Evolutionary conservation across 37 sponge, comb jelly and placozoan species (phyloP).

Genomic region (Cliona cf. orientalis): DNA sequence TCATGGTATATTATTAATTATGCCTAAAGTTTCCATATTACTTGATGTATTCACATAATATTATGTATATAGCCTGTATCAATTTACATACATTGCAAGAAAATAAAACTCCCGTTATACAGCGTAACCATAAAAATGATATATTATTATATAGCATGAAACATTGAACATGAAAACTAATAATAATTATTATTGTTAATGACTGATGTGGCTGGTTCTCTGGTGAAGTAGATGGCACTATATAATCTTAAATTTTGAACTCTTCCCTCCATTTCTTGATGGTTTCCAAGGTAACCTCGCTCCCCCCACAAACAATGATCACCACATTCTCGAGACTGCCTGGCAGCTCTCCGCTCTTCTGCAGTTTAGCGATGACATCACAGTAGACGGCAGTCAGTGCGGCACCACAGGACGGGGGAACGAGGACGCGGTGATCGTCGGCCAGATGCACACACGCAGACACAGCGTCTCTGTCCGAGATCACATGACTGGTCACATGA

Average conservation of each 20-base stretch:
- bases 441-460: constrained; percentile 80
- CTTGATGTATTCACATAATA: neutral
- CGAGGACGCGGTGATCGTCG: constrained; percentile 88
- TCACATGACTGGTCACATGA: constrained; percentile 54
- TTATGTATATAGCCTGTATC: too few relatives aligned
- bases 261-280: constrained; percentile 76
- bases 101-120: too few relatives aligned
- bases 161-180: too few relatives aligned
- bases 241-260: constrained; percentile 10
- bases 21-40: neutral
- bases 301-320: constrained; percentile 96
- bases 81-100: too few relatives aligned
- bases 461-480: constrained; percentile 82
- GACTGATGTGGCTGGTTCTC: too few relatives aligned
- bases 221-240: too few relatives aligned
- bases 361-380: constrained; percentile 33
- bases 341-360: constrained; percentile 61
- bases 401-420: constrained; percentile 96
- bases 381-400: constrained; percentile 84
- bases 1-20: too few relatives aligned
- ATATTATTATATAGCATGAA: too few relatives aligned
- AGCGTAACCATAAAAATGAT: too few relatives aligned
- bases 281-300: constrained; percentile 71
- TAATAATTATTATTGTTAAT: too few relatives aligned
- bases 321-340: constrained; percentile 35